Evolutionary conservation across 2,113 vertebrate genomes (phyloP), one percentile per base, ranked within the genome.

Genomic region (Acanthochromis polyacanthus): DNA sequence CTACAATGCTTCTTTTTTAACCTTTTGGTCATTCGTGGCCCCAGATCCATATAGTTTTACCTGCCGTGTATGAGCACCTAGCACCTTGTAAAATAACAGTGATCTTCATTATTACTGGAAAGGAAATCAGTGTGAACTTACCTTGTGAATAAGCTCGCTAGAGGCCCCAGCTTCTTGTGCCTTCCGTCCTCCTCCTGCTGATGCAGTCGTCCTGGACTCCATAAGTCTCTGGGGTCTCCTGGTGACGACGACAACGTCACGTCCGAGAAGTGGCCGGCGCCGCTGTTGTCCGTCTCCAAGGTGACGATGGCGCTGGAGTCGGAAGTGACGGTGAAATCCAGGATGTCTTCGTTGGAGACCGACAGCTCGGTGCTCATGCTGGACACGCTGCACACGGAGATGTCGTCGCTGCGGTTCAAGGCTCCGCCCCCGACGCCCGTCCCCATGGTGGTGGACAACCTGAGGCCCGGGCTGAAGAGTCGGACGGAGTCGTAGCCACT

Each of bases 311-410:
- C 97, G 25, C 98, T 99, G 19, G 97, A 99, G 87, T 95, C 95
- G 3, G 96, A 97, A 0, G 96, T 96, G 88, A 98, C 96, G 63
- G 96, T 92, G 12, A 97, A 96, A 86, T 97, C 96, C 89, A 96
- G 64, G 72, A 96, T 94, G 93, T 98, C 97, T 78, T 98, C 98
- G 0, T 96, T 97, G 90, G 97, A 97, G 52, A 96, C 88, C 0
- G 97, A 99, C 57, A 98, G 94, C 40, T 98, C 98, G 0, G 97
- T 98, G 94, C 97, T 96, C 14, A 98, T 95, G 80, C 98, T 98
- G 43, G 97, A 98, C 69, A 96, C 94, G 0, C 97, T 98, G 85
- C 97, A 95, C 15, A 97, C 91, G 0, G 97, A 98, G 70, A 95
- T 93, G 59, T 96, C 95, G 4, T 98, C 97, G 0, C 96, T 96